Evolutionary conservation across 2,113 vertebrate genomes (phyloP), one percentile per base, ranked within the genome.

Genomic region (Nycticebus coucang): DNA sequence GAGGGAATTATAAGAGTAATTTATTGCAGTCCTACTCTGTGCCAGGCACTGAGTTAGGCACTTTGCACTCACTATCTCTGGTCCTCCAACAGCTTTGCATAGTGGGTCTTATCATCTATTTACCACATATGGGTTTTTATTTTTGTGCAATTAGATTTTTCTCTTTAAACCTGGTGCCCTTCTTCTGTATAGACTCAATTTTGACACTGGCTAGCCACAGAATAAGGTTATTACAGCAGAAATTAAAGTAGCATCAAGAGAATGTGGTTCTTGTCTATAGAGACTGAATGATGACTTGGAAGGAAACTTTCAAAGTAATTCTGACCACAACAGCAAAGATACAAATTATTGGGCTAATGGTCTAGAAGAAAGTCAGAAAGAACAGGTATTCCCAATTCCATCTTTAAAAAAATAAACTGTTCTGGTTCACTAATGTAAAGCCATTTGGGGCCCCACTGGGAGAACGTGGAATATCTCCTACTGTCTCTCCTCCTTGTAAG

Each of bases 301-400:
- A 87, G 50, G 78, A 83, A 19, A 74, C 5, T 95, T 92, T 94
- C n/a, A 94, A 92, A 78, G 26, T 94, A 94, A 74, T 45, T 82
- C 81, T 92, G 24, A 92, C 64, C 26, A 60, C 55, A 83, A 64
- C 4, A 83, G 62, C 78, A 93, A 75, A 78, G 37, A 83, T 28
- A 62, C 5, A 89, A 35, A 78, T 33, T 86, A 24, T 50, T 71
- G 62, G 15, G 53, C 2, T 83, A 71, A 79, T 19, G 7, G 11
- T 87, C 28, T 93, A 78, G 41, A 86, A 84, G 35, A 93, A 53
- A 93, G 30, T 88, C 41, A 86, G 19, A 82, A 92, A 78, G 13
- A 89, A 22, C 72, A 86, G 22, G 24, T 41, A 71, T n/a, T 62
- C 24, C 64, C 88, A 69, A 55, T 62, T 83, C 62, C 12, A 74